phyloP scores from a whole-genome alignment of 2,797 vertebrate genomes.

The Platyrinchus mystaceus region DNA sequence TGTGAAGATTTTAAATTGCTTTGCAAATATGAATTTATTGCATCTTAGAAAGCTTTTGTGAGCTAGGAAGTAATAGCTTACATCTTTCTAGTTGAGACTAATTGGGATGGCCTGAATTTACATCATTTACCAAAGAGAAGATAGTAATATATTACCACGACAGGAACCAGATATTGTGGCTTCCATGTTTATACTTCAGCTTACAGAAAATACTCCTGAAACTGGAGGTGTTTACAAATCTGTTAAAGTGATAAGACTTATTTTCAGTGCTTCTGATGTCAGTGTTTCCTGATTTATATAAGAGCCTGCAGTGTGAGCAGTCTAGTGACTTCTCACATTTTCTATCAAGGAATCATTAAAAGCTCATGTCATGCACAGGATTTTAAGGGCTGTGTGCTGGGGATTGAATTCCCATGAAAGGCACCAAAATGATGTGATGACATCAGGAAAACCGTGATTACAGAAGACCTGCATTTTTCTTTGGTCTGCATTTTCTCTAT shows the following conservation, averaged over 20 bases:
- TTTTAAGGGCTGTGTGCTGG: background rate
- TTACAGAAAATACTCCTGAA: constrained; percentile 4
- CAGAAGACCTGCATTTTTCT: background rate
- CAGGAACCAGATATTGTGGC: background rate
- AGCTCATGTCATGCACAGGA: background rate
- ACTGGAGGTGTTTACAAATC: background rate
- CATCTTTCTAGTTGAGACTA: background rate
- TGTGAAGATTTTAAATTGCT: constrained; percentile 8
- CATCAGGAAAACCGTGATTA: background rate
- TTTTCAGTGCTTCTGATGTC: background rate
- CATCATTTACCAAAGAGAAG: background rate
- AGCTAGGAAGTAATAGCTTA: background rate
- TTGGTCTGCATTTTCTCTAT: background rate
- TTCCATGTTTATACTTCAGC: background rate
- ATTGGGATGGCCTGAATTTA: constrained; percentile 1
- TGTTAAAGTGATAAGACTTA: background rate
- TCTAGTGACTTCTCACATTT: background rate
- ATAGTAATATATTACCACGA: background rate
- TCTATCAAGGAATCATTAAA: background rate
- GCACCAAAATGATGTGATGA: background rate
- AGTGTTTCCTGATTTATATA: background rate
- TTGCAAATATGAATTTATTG: constrained; percentile 23
- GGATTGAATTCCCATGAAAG: background rate
- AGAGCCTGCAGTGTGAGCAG: background rate
- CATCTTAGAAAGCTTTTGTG: constrained; percentile 8